A percentile compares a stretch with the other conserved stretches of the same genome.
Evolutionary conservation across 2,888 invertebrate genomes (phyloP).

Genomic region (Drosophila algonquin): DNA sequence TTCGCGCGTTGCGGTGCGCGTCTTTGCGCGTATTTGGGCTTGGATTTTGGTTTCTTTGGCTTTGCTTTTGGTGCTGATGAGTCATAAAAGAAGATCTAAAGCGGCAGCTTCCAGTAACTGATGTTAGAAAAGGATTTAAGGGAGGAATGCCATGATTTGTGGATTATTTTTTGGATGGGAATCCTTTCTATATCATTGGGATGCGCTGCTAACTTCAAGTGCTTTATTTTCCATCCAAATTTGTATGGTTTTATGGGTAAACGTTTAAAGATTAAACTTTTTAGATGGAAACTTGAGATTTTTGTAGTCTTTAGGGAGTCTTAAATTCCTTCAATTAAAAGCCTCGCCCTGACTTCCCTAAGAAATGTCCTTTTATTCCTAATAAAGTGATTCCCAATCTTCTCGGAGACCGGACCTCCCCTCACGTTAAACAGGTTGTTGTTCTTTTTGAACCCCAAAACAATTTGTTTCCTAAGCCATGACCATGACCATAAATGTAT

Average conservation of each 20-base stretch:
- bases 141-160: constrained; percentile 6
- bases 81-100: constrained; percentile 48
- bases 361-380: neutral
- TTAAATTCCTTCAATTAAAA: too few relatives aligned
- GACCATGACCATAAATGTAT: constrained; percentile 41
- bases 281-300: too few relatives aligned
- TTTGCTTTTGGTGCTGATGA: constrained; percentile 58
- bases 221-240: neutral
- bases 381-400: neutral
- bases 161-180: neutral
- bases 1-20: constrained; percentile 38
- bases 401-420: neutral
- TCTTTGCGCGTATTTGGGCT: constrained; percentile 27
- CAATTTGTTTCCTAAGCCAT: constrained; percentile 45
- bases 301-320: too few relatives aligned
- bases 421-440: constrained; percentile 32
- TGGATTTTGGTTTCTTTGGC: constrained; percentile 34
- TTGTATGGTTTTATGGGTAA: too few relatives aligned
- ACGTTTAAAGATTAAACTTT: too few relatives aligned
- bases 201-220: neutral
- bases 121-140: constrained; percentile 3
- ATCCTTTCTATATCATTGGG: neutral
- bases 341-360: neutral
- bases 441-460: constrained; percentile 24
- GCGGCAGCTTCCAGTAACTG: constrained; percentile 14